Evolutionary conservation across 2,797 vertebrate species (phyloP).

Genomic region (Aulostomus chinensis): DNA sequence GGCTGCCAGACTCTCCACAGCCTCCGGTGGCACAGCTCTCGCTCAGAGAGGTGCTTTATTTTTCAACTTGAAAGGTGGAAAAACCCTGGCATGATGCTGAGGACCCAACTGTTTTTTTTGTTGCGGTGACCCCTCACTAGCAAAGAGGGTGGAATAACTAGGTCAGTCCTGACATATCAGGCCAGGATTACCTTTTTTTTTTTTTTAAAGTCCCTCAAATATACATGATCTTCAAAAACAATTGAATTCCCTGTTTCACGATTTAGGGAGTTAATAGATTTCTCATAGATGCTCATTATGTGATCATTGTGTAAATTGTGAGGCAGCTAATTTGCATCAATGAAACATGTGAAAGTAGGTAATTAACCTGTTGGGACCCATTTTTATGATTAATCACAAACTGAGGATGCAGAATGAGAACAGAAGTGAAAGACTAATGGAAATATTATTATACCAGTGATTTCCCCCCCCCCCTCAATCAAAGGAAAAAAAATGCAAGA

Average conservation of each 20-base stretch:
- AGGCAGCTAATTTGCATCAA: slow-evolving; percentile 69
- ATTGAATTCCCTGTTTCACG: slow-evolving; percentile 44
- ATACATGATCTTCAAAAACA: slow-evolving; percentile 28
- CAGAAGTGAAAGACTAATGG: slow-evolving; percentile 60
- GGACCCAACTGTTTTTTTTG: slow-evolving; percentile 5
- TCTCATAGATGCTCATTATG: slow-evolving; percentile 63
- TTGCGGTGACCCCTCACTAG: no score
- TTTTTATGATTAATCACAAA: slow-evolving; percentile 71
- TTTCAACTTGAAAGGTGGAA: slow-evolving; percentile 47
- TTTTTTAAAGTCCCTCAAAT: slow-evolving; percentile 13
- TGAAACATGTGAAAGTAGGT: slow-evolving; percentile 52
- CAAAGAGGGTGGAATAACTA: neutral
- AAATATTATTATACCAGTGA: slow-evolving; percentile 40
- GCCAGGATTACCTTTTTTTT: no score
- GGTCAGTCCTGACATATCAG: no score
- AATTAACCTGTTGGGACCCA: slow-evolving; percentile 72
- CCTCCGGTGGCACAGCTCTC: slow-evolving; percentile 41
- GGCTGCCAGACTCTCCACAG: slow-evolving; percentile 43
- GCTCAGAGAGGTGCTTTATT: slow-evolving; percentile 50
- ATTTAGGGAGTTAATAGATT: slow-evolving; percentile 62
- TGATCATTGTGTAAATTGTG: slow-evolving; percentile 44
- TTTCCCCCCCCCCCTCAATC: slow-evolving; percentile 20
- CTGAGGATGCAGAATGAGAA: slow-evolving; percentile 46
- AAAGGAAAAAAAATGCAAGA: slow-evolving; percentile 2
- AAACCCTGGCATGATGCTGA: slow-evolving; percentile 20